A percentile compares a stretch with the other conserved stretches of the same genome.
Evolutionary conservation across 2,888 invertebrate species (phyloP).

Genomic region (Argyra leucocephala): DNA sequence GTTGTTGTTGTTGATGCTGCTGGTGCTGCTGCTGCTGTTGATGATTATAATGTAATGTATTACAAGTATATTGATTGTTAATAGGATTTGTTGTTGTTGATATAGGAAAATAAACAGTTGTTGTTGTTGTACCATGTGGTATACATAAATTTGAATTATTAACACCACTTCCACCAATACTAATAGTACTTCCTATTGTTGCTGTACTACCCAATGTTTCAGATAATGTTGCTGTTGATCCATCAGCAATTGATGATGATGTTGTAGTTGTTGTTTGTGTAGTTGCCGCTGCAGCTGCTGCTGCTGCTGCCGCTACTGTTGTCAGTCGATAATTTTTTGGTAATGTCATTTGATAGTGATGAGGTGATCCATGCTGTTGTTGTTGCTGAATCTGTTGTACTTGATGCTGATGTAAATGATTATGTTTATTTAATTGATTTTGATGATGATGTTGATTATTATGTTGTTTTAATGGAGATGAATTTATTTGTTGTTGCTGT

Average conservation of each 20-base stretch:
- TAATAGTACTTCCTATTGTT: neutral
- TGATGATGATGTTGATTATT: conserved; percentile 1
- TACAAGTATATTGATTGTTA: conserved; percentile 14
- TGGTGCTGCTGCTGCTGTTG: conserved; percentile 24
- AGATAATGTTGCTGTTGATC: conserved; percentile 20
- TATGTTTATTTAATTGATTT: conserved; percentile 12
- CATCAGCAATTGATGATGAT: conserved; percentile 19
- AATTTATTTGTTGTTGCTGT: neutral
- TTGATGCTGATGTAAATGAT: conserved; percentile 21
- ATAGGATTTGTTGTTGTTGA: conserved; percentile 26
- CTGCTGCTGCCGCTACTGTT: conserved; percentile 27
- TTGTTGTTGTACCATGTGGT: conserved; percentile 23
- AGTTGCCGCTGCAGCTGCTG: conserved; percentile 24
- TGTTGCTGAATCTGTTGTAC: conserved; percentile 24
- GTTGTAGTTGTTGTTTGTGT: conserved; percentile 25
- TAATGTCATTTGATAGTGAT: conserved; percentile 16
- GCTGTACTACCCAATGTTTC: conserved; percentile 12
- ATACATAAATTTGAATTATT: neutral
- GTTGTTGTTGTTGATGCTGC: conserved; percentile 27
- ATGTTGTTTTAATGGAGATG: conserved; percentile 8
- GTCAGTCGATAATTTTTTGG: conserved; percentile 24
- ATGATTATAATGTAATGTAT: conserved; percentile 21
- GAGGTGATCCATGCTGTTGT: conserved; percentile 20
- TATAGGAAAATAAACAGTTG: conserved; percentile 42
- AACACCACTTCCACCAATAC: conserved; percentile 1